Percentiles rank a stretch among this genome's conserved stretches.
Conservation (phyloP, 53 echinoderm and acorn worm genomes). For the Arbacia lixula region DNA sequence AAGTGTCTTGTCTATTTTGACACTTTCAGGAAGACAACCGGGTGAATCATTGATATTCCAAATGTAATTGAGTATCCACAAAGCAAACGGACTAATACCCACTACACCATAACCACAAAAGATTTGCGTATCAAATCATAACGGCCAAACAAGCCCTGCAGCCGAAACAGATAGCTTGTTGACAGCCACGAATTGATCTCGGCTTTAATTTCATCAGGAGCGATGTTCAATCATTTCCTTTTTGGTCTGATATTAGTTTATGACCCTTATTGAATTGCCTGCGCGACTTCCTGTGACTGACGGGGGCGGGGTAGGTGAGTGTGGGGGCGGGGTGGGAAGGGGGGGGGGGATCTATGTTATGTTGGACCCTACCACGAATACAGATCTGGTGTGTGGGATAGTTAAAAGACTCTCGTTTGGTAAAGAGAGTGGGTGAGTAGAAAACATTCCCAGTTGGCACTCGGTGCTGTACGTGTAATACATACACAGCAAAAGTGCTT, state of each 20-base stretch:
- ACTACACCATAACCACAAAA: not conserved
- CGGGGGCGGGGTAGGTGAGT: constrained; percentile 7
- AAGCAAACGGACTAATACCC: constrained; percentile 14
- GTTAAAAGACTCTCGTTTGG: no score
- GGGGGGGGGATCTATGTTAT: no score
- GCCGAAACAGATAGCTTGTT: constrained; percentile 10
- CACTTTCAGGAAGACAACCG: no score
- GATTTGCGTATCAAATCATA: constrained; percentile 31
- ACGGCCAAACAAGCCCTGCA: constrained; percentile 21
- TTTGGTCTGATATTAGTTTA: constrained; percentile 7
- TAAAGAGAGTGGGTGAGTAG: no score
- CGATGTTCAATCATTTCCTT: constrained; percentile 25
- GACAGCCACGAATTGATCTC: not conserved
- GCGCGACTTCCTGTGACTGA: constrained; percentile 6
- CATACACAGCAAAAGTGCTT: no score
- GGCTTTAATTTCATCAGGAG: constrained; percentile 13
- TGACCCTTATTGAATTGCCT: constrained; percentile 21
- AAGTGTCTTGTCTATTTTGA: no score
- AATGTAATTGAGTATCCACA: constrained; percentile 4
- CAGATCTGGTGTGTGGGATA: no score
- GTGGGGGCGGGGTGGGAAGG: no score
- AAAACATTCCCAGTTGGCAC: no score
- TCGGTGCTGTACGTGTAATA: no score
- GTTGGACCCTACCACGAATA: no score
- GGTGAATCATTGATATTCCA: no score